Base-by-base conservation (phyloP, 2,113 vertebrate genomes). In the Strigops habroptila region DNA sequence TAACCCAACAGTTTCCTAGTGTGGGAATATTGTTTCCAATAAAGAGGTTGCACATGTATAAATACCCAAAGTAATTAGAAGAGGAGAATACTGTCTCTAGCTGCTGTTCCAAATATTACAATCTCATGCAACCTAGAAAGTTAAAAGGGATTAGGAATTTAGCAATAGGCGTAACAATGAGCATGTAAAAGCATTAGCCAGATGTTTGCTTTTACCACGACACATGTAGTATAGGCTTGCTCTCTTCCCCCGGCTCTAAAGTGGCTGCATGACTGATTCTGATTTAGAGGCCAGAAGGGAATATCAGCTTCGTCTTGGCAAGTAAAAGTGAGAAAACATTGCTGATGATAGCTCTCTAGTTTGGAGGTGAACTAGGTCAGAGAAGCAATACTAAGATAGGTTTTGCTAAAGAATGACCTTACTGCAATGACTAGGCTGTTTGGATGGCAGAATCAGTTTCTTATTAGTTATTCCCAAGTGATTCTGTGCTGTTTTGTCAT, bases 321-420 rank as follows among this genome's bases (percentile, higher is more conserved):
- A 74, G 31, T 14, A 27, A 63, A 85, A 86, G 24, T 0, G 7
- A 83, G 73, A 46, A 31, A 63, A 39, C 12, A 14, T 30, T 67
- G 25, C 59, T 68, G 81, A 31, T 68, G 81, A 31, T 62, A 62
- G 27, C 27, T 44, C 53, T 67, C 10, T 16, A 4, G n/a, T 65
- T 53, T 18, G 27, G 63, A 82, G 85, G 82, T 70, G 80, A 83
- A 11, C 0, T 28, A 1, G 68, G 82, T 70, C 64, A 74, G 68
- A 77, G 33, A 12, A 63, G n/a, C n/a, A 25, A 33, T 37, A 46
- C 62, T 55, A 80, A 3, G 15, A 57, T 0, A 43, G 1, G 0
- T 83, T 93, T 94, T 74, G 70, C 76, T 70, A 3, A 76, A 82
- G 39, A 82, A 63, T 65, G 70, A 53, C 37, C 63, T 88, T 23